Conservation (phyloP, 2,113 vertebrate species). For the Amblyopsis rosae region DNA sequence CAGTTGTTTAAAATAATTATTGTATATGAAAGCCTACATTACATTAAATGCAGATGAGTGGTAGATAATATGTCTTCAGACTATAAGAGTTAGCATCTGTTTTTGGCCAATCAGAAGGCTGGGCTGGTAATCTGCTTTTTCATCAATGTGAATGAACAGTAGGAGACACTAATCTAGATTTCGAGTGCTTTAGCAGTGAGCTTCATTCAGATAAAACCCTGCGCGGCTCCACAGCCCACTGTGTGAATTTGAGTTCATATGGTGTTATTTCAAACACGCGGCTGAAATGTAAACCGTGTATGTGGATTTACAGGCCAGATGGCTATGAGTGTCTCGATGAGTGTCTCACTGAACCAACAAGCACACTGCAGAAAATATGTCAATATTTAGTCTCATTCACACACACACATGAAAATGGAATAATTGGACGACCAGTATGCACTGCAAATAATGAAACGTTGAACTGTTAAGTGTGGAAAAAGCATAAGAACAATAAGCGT, state of each 20-base stretch:
- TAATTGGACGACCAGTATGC: no score
- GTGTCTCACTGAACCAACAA: no score
- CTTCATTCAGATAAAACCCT: background rate
- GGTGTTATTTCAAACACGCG: constrained; percentile 12
- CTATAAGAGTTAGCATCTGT: background rate
- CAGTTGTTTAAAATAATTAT: no score
- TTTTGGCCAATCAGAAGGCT: background rate
- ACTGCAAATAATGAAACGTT: no score
- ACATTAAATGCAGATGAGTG: no score
- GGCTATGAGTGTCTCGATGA: background rate
- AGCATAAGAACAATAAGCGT: no score
- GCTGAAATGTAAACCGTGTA: background rate
- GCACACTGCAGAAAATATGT: background rate
- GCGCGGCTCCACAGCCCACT: constrained; percentile 20
- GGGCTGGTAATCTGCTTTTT: constrained; percentile 7
- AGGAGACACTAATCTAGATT: constrained; percentile 47
- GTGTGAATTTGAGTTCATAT: constrained; percentile 30
- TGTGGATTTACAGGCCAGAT: no score
- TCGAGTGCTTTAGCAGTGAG: constrained; percentile 17
- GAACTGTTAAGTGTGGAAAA: no score
- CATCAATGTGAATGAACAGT: constrained; percentile 4
- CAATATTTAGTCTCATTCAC: background rate
- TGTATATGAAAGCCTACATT: no score
- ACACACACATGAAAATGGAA: background rate
- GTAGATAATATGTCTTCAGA: no score